phyloP scores from a whole-genome alignment of 2,888 invertebrate species.

The Lochmaea crataegi region DNA sequence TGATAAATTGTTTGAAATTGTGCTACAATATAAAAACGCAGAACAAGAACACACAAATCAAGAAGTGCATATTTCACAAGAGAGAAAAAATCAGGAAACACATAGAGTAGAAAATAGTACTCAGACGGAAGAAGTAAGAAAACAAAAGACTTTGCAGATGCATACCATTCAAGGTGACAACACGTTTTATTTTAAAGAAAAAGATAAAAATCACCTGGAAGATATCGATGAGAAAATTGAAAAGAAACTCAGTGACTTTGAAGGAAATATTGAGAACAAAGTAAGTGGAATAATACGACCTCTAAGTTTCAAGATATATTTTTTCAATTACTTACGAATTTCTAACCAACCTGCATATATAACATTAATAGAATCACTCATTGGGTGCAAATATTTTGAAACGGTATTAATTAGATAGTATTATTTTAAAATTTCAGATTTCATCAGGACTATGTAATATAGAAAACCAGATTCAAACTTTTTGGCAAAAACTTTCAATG shows the following conservation, averaged over 20 bases:
- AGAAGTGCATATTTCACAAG: conserved; percentile 53
- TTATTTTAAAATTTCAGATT: conserved; percentile 41
- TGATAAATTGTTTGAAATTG: conserved; percentile 66
- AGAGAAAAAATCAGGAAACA: conserved; percentile 16
- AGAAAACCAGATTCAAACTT: conserved; percentile 62
- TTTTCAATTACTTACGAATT: too few species aligned
- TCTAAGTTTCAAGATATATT: too few species aligned
- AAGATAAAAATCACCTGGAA: conserved; percentile 8
- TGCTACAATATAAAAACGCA: conserved; percentile 40
- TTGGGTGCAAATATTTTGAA: too few species aligned
- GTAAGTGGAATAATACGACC: conserved; percentile 43
- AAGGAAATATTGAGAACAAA: conserved; percentile 48
- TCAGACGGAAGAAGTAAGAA: conserved; percentile 53
- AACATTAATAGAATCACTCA: too few species aligned
- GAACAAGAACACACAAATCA: conserved; percentile 50
- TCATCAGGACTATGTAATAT: conserved; percentile 56
- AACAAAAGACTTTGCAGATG: conserved; percentile 39
- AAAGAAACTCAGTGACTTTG: conserved; percentile 49
- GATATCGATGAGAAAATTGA: conserved; percentile 44
- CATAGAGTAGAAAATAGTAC: conserved; percentile 47
- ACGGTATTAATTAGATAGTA: too few species aligned
- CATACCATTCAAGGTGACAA: conserved; percentile 45
- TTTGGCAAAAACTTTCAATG: conserved; percentile 59
- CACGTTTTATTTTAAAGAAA: conserved; percentile 38
- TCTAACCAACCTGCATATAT: too few species aligned